A percentile compares a stretch with the other conserved stretches of the same genome.
Conservation (phyloP, 2,113 vertebrate genomes). For the Aegotheles bennettii region DNA sequence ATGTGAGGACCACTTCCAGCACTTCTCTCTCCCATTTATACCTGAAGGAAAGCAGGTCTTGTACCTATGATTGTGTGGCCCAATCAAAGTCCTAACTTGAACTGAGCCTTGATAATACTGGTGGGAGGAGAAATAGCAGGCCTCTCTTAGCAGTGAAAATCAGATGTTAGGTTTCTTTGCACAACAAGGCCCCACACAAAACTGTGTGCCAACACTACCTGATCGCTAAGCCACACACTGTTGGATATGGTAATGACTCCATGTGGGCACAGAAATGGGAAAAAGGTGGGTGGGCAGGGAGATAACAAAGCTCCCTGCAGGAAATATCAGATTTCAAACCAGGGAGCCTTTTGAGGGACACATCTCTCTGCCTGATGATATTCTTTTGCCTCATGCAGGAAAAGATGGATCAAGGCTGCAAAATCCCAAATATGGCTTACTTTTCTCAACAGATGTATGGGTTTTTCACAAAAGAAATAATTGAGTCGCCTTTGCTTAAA, state of each 20-base stretch:
- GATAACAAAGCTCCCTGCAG: background rate
- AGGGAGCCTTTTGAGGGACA: background rate
- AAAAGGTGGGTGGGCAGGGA: background rate
- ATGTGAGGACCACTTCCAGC: background rate
- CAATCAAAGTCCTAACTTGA: background rate
- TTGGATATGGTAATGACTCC: background rate
- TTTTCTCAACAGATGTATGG: background rate
- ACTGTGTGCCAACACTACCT: background rate
- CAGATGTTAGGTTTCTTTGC: background rate
- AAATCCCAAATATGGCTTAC: background rate
- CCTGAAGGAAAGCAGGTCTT: background rate
- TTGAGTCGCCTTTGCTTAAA: background rate
- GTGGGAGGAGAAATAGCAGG: background rate
- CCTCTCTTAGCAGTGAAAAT: fast-evolving
- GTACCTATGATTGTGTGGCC: background rate
- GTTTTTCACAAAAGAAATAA: background rate
- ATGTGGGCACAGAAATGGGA: background rate
- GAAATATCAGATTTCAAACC: background rate
- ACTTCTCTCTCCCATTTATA: background rate
- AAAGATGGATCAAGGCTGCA: background rate
- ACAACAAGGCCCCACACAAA: fast-evolving
- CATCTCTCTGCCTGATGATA: fast-evolving
- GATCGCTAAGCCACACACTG: fast-evolving
- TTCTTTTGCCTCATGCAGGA: background rate
- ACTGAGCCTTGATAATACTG: background rate